Conservation (phyloP, 2,888 invertebrate genomes). For the Cataglyphis livida region DNA sequence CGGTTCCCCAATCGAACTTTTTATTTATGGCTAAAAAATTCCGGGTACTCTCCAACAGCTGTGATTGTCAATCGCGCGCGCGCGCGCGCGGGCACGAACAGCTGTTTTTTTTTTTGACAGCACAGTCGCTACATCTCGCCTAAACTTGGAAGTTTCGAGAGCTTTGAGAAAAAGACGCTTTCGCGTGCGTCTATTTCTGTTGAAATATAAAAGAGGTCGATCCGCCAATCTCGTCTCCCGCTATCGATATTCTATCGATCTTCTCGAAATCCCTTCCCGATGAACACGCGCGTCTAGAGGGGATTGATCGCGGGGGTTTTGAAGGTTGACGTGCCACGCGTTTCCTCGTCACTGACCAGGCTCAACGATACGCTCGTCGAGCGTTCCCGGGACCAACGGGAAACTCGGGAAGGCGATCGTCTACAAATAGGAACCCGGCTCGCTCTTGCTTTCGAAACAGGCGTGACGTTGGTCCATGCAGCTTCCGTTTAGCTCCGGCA, state of each 20-base stretch:
- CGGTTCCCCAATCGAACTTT: conserved; percentile 25
- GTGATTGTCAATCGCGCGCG: background rate
- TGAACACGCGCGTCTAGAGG: background rate
- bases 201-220: conserved; percentile 3
- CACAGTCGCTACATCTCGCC: background rate
- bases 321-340: conserved; percentile 15
- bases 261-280: conserved; percentile 19
- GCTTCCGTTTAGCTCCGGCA: background rate
- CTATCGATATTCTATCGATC: background rate
- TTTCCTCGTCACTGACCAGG: conserved; percentile 75
- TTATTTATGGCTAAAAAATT: conserved; percentile 31
- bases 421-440: conserved; percentile 74
- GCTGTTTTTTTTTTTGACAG: background rate
- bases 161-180: background rate
- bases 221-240: conserved; percentile 3
- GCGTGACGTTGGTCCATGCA: conserved; percentile 47
- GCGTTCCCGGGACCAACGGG: conserved; percentile 62
- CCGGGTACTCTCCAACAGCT: conserved; percentile 8
- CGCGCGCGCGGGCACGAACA: background rate
- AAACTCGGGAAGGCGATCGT: conserved; percentile 66
- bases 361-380: conserved; percentile 69
- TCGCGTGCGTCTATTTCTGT: background rate
- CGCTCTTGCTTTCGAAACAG: conserved; percentile 64
- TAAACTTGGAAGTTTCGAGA: background rate
- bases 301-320: conserved; percentile 20